phyloP scores from a whole-genome alignment of 2,888 invertebrate species.

The Yponomeuta cagnagella region DNA sequence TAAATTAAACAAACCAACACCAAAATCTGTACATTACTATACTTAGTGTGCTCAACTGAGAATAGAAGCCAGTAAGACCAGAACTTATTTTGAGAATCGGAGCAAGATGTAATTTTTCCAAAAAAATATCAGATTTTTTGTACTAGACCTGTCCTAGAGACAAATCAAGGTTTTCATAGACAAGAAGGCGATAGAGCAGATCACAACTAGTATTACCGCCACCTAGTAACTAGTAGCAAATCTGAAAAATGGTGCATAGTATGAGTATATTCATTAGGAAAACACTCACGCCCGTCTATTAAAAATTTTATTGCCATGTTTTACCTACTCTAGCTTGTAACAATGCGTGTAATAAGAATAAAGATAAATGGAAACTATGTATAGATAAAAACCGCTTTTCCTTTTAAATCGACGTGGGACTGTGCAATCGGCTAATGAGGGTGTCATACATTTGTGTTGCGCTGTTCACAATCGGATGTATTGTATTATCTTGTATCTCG shows the following conservation, averaged over 20 bases:
- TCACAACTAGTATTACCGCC: slow-evolving; percentile 20
- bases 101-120: not conserved
- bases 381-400: slow-evolving; percentile 25
- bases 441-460: slow-evolving; percentile 30
- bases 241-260: no score
- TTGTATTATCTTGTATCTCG: no score
- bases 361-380: slow-evolving; percentile 23
- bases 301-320: slow-evolving; percentile 27
- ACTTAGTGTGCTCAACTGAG: slow-evolving; percentile 46
- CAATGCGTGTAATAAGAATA: slow-evolving; percentile 26
- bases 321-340: slow-evolving; percentile 34
- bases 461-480: not conserved
- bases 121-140: slow-evolving; percentile 15
- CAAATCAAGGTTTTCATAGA: slow-evolving; percentile 19
- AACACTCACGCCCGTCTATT: no score
- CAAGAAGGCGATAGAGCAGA: slow-evolving; percentile 14
- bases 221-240: no score
- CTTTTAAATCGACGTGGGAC: slow-evolving; percentile 26
- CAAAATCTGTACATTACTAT: slow-evolving; percentile 25
- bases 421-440: slow-evolving; percentile 45
- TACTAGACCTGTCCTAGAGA: slow-evolving; percentile 17
- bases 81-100: slow-evolving; percentile 20
- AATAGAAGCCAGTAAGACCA: slow-evolving; percentile 43
- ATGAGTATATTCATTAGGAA: no score
- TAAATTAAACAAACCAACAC: slow-evolving; percentile 37